phyloP scores from a whole-genome alignment of 2,888 invertebrate genomes.

The Drosophila quinaria region DNA sequence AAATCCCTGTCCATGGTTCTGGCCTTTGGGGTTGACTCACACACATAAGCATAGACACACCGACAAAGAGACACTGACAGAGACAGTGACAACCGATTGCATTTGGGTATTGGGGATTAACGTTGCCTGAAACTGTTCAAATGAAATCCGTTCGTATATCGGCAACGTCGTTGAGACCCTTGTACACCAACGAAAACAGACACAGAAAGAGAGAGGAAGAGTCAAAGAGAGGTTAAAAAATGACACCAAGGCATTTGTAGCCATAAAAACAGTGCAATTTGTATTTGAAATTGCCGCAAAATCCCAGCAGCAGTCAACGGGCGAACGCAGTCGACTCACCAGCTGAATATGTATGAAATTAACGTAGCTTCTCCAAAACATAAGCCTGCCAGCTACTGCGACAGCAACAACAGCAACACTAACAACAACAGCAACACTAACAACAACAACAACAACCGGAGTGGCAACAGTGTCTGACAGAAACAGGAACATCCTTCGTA shows the following conservation, averaged over 20 bases:
- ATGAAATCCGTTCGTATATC: constrained; percentile 78
- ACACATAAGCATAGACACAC: constrained; percentile 6
- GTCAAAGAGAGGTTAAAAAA: constrained; percentile 33
- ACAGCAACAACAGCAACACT: constrained; percentile 23
- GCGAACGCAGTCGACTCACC: constrained; percentile 38
- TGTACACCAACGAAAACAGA: constrained; percentile 49
- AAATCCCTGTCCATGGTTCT: constrained; percentile 58
- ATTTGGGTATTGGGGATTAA: constrained; percentile 82
- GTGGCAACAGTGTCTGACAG: constrained; percentile 38
- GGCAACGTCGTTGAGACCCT: constrained; percentile 67
- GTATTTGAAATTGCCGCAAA: constrained; percentile 82
- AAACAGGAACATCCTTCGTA: constrained; percentile 29
- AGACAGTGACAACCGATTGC: constrained; percentile 70
- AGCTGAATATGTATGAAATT: constrained; percentile 76
- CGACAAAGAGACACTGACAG: constrained; percentile 5
- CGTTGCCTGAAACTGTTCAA: constrained; percentile 79
- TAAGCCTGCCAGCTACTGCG: constrained; percentile 55
- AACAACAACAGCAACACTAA: constrained; percentile 1
- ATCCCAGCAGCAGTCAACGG: constrained; percentile 70
- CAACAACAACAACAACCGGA: constrained; percentile 1
- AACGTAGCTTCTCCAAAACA: constrained; percentile 63
- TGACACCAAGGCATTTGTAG: constrained; percentile 72
- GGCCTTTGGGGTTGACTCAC: constrained; percentile 53
- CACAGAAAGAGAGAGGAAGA: constrained; percentile 15
- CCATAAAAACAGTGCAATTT: constrained; percentile 80